A percentile compares a stretch with the other conserved stretches of the same genome.
Evolutionary conservation across 2,797 vertebrate genomes (phyloP).

Genomic region (Tauraco hartlaubi): DNA sequence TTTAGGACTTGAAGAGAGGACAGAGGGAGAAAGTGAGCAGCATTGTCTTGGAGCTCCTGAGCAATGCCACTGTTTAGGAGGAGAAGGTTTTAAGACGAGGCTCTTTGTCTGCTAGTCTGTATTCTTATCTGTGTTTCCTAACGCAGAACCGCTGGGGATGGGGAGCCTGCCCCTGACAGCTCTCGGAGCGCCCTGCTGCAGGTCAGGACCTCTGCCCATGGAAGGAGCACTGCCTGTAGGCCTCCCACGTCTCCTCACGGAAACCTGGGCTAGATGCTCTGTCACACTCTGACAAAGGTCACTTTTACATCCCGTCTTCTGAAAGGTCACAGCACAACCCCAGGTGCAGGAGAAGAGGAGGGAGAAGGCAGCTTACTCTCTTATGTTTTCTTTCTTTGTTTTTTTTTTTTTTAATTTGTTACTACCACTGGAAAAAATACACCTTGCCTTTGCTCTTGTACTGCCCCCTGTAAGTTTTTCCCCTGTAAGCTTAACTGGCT

Average conservation of each 20-base stretch:
- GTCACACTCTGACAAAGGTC: constrained; percentile 68
- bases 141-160: background rate
- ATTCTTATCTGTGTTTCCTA: background rate
- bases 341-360: constrained; percentile 52
- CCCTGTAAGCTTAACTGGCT: background rate
- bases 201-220: constrained; percentile 66
- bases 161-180: constrained; percentile 32
- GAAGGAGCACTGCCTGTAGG: constrained; percentile 44
- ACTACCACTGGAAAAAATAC: background rate
- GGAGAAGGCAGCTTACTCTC: background rate
- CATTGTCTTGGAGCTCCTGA: background rate
- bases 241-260: background rate
- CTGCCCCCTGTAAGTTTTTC: background rate
- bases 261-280: background rate
- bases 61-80: background rate
- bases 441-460: background rate
- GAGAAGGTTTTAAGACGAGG: background rate
- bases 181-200: background rate
- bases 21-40: background rate
- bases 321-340: constrained; percentile 64
- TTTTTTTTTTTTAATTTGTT: background rate
- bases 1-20: background rate
- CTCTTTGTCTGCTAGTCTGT: background rate
- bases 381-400: background rate
- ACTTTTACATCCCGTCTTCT: constrained; percentile 41